phyloP scores from a whole-genome alignment of 2,797 vertebrate species.

The Aplochiton taeniatus region DNA sequence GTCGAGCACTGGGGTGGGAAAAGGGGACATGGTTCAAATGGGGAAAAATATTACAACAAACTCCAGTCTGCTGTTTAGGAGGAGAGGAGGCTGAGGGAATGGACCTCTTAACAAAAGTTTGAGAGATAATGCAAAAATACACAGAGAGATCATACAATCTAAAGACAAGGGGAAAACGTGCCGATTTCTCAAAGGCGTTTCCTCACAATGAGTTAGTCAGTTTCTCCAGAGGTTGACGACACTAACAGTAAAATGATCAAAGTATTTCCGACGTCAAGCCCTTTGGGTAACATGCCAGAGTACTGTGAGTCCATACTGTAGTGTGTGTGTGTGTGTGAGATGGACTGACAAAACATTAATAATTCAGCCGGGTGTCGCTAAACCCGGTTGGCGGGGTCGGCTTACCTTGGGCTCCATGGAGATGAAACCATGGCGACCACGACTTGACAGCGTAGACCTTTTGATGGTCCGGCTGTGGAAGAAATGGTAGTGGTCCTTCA shows the following conservation, averaged over 20 bases:
- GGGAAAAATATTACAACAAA: no score
- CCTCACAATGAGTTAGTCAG: not conserved
- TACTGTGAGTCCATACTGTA: conserved; percentile 22
- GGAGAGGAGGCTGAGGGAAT: no score
- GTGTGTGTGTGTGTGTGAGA: conserved; percentile 36
- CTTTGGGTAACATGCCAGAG: no score
- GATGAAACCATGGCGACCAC: conserved; percentile 97
- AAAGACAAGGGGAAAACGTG: not conserved
- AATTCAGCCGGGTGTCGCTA: conserved; percentile 70
- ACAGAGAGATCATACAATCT: no score
- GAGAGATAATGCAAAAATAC: no score
- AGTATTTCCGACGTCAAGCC: no score
- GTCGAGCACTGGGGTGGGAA: no score
- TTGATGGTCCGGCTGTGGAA: conserved; percentile 99
- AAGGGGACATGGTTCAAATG: no score
- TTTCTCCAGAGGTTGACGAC: not conserved
- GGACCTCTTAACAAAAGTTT: no score
- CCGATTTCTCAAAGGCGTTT: not conserved
- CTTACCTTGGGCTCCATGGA: conserved; percentile 99
- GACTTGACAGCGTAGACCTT: conserved; percentile 92
- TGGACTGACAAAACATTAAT: conserved; percentile 75
- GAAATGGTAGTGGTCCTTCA: conserved; percentile 98
- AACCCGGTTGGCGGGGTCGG: conserved; percentile 33
- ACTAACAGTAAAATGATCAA: not conserved
- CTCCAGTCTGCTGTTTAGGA: no score